Base-by-base conservation (phyloP, 2,797 vertebrate genomes). In the Crax fasciolata region DNA sequence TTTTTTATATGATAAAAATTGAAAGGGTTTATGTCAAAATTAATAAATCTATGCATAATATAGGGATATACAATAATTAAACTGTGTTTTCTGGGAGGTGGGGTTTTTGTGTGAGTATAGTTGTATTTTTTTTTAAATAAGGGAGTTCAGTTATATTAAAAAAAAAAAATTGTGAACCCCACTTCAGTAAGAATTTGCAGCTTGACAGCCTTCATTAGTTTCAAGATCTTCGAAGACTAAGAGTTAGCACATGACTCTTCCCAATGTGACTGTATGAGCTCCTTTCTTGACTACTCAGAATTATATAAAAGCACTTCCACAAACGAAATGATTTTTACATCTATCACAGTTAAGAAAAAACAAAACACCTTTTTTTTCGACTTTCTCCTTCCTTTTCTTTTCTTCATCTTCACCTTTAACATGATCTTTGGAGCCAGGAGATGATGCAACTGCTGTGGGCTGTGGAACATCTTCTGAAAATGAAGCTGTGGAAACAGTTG, bases 331-430 rank as follows among this genome's bases (percentile, higher is more conserved):
- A 9, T 6, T 43, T 85, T 57, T 23, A 3, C 41, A 43, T 38
- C 10, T 70, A 91, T 71, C 16, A 55, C 25, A 76, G 15, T 6
- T 76, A 76, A 51, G 41, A 63, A 63, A 79, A 82, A 82, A 24
- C 8, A 10, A 87, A 68, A 87, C 98, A 99, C 99, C 99, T 99
- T 99, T 99, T 94, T 99, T 99, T 97, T 99, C 99, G 54, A 94
- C 89, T 97, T 99, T 99, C 87, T 98, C 98, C 49, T 98, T 98
- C 90, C 98, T 98, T 96, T 99, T 99, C 89, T 98, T 99, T 84
- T 98, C 97, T 96, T 99, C 98, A 23, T 83, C 96, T 84, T 96
- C 98, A 97, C 96, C 98, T 90, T 97, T 97, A 71, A 97, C 14
- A 35, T 98, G 92, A 74, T 96, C 97, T 97, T 98, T 98, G 62